Base-by-base conservation (phyloP, 2,113 vertebrate genomes). In the Antechinus flavipes region DNA sequence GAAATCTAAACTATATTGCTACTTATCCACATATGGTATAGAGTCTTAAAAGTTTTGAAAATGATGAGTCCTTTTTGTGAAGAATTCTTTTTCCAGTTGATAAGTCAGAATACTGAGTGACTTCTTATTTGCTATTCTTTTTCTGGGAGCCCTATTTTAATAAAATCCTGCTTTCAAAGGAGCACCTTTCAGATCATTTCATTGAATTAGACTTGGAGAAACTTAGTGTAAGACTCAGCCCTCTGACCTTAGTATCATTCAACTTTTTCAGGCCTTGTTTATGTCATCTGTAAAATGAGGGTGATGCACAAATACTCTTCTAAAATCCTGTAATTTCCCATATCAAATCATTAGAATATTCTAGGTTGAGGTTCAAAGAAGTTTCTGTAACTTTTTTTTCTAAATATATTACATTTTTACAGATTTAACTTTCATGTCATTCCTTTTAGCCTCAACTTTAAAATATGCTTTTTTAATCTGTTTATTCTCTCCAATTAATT, bases 281-380 rank as follows among this genome's bases (percentile, higher is more conserved):
- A 22, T 84, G 19, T 84, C 68, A 84, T 22, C 6, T 42, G n/a
- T 42, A 84, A 84, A 76, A 84, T 42, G 19, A 42, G 19, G 7
- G 35, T 42, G 11, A 35, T 84, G n/a, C 2, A 84, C n/a, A 42
- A 42, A 84, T 84, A 42, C 6, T 84, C n/a, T 84, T 84, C 68
- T 84, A 84, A 84, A 84, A 42, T 23, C 35, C 12, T 84, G 11
- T 84, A 84, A 84, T 84, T 22, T 16, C n/a, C 35, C 6, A 42
- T 84, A n/a, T 84, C n/a, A 84, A n/a, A 84, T 84, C 2, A 84
- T 2, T 84, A 84, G 6, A 6, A 42, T 23, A 12, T 94, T 95
- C 24, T 93, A 91, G 93, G 68, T 96, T 95, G 92, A 95, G 97
- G 94, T 94, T 94, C 12, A 76, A 94, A 96, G 93, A 95, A 42